Evolutionary conservation across 2,888 invertebrate genomes (phyloP), one percentile per base, ranked within the genome.

Genomic region (Acanthacorydalis orientalis): DNA sequence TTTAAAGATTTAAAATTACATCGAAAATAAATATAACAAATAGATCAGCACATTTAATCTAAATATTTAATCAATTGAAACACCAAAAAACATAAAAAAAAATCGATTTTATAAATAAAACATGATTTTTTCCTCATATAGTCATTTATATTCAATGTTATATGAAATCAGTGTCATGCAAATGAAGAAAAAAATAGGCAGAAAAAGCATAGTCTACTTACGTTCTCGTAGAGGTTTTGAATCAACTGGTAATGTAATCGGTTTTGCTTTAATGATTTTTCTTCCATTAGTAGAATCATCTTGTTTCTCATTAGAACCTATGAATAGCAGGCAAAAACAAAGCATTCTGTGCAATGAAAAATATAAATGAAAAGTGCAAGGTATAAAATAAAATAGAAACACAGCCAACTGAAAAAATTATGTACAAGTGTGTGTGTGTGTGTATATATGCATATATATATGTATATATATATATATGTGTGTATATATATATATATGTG

Each of bases 211-310:
- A 23, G 23, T 14, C 47, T 64, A 77, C 78, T 74, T 69, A 80
- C 78, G 74, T 69, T 78, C 78, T 63, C 74, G 70, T 50, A 71
- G 68, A 49, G 73, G 72, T 59, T 75, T 72, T 56, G 71, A 68
- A 61, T 80, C 80, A 57, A 79, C 74, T 49, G 79, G 77, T 54
- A 80, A 71, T 61, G 75, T 73, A 60, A 80, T 76, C 52, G 80
- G 78, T 65, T 80, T 80, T 56, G 78, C 70, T 68, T 74, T 75
- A 60, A 70, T 51, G 31, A 59, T 53, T 60, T 60, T 60, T 54
- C 57, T 59, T 57, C 60, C 60, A 12, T n/a, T 68, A 44, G 69
- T 68, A 57, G 64, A 65, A 60, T 68, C 67, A 56, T 69, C 69
- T 51, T 69, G 65, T 54, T 59, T 58, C 56, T 61, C 64, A 59